Evolutionary conservation across 2,113 vertebrate species (phyloP), one percentile per base, ranked within the genome.

Genomic region (Lathamus discolor): DNA sequence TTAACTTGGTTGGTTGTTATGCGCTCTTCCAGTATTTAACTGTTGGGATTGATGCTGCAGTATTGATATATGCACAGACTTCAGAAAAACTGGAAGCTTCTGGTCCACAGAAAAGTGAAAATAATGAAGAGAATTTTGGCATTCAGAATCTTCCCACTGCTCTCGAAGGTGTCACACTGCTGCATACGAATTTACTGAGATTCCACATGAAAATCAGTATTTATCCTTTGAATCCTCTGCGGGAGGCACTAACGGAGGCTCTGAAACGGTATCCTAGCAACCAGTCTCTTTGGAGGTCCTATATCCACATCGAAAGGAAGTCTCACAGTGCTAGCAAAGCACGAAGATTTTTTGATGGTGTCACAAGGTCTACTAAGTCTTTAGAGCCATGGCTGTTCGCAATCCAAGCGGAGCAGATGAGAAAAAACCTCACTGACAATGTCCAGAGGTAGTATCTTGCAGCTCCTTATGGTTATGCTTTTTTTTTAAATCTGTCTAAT

Each of bases 1-100:
- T 95, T 20, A 98, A 97, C 37, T 78, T 99, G 87, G 97, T 97
- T 28, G 98, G 98, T 48, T 99, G 99, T 94, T 99, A 98, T 0
- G 97, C 98, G n/a, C 98, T 99, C 66, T 99, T 99, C 94, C 99
- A 99, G 97, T 99, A 99, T 94, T 93, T 99, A 79, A 99, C 99
- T 1, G 68, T 98, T 55, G 98, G 99, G 29, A 95, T 99, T 10
- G 97, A 99, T 33, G 98, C 98, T 20, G 98, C 99, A 2, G 89
- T 97, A 16, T 43, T 41, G 5, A 89, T 99, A 76, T 99, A 98
- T 54, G 90, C 70, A 35, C 98, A 98, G 77, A 97, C 98, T 24
- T 97, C 86, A 18, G 98, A 97, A 49, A 97, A 93, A 68, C 97
- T 98, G 83, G 94, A 96, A 96, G 94, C 39, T 75, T 54, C 62